Conservation (phyloP, 2,113 vertebrate genomes). For the Sapayoa aenigma region DNA sequence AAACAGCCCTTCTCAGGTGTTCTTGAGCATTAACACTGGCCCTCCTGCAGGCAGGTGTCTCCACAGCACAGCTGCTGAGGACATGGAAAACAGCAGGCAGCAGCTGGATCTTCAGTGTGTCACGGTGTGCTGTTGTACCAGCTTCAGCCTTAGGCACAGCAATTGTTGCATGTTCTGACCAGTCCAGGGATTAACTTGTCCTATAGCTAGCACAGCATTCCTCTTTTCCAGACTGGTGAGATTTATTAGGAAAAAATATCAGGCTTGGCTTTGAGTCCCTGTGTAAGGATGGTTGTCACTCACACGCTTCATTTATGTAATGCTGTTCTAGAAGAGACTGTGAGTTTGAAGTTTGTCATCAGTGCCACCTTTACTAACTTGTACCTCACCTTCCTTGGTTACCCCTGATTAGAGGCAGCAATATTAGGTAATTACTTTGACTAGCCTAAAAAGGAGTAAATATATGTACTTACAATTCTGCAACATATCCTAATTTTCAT, state of each 20-base stretch:
- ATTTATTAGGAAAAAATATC: not conserved
- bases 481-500: slow-evolving; percentile 23
- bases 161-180: not conserved
- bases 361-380: not conserved
- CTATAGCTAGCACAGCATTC: not conserved
- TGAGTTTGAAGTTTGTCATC: not conserved
- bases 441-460: not conserved
- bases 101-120: not conserved
- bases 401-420: not conserved
- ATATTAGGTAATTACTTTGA: not conserved
- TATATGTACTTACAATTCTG: not conserved
- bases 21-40: not conserved
- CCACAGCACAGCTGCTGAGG: not conserved
- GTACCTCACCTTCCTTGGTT: not conserved
- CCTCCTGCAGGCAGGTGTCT: not conserved
- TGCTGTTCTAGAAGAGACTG: not conserved
- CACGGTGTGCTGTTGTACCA: not conserved
- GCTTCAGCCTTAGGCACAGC: not conserved
- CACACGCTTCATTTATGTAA: not conserved
- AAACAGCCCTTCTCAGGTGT: fast-evolving
- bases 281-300: not conserved
- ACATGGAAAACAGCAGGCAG: fast-evolving
- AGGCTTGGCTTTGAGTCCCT: not conserved
- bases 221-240: not conserved
- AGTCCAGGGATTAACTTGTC: not conserved